Percentiles rank a stretch among this genome's conserved stretches.
phyloP scores from a whole-genome alignment of 2,113 vertebrate genomes.

The Nothobranchius furzeri region DNA sequence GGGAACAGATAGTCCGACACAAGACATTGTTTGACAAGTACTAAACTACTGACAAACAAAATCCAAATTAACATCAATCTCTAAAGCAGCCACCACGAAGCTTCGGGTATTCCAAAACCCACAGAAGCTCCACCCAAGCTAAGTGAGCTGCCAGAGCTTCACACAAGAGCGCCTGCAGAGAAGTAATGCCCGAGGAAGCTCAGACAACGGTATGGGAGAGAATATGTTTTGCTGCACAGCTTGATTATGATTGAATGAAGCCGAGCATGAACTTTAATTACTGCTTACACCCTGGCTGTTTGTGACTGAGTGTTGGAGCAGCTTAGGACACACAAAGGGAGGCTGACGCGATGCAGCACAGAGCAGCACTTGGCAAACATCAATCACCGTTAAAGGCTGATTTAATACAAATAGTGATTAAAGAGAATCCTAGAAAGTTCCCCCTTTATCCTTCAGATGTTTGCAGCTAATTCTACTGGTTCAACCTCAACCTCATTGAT shows the following conservation, averaged over 20 bases:
- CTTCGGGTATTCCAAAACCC: constrained; percentile 72
- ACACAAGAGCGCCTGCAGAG: constrained; percentile 55
- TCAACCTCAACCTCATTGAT: constrained; percentile 17
- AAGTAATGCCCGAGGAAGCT: constrained; percentile 63
- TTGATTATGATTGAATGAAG: constrained; percentile 82
- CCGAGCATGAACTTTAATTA: constrained; percentile 81
- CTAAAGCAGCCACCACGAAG: constrained; percentile 55
- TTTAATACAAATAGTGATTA: constrained; percentile 56
- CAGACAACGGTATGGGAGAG: constrained; percentile 67
- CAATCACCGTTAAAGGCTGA: constrained; percentile 52
- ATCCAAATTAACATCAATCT: constrained; percentile 77
- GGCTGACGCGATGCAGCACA: constrained; percentile 50
- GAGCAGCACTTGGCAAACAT: constrained; percentile 69
- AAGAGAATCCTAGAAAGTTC: constrained; percentile 44
- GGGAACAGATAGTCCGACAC: constrained; percentile 44
- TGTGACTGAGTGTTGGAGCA: constrained; percentile 67
- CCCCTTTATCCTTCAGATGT: constrained; percentile 18
- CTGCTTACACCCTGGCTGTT: constrained; percentile 75
- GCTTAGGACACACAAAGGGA: constrained; percentile 69
- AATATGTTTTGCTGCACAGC: constrained; percentile 75
- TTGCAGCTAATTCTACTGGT: constrained; percentile 26
- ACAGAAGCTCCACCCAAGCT: constrained; percentile 59
- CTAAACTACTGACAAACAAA: constrained; percentile 77
- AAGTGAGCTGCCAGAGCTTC: constrained; percentile 63
- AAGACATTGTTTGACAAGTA: constrained; percentile 65